Percentiles rank a stretch among this genome's conserved stretches.
phyloP scores from a whole-genome alignment of 2,113 vertebrate species.

The Pan troglodytes region NHGRI_mPanTro3-v2.1_pri NC_086015.1:188062001-188062500 shows the following conservation, averaged over 20 bases:
- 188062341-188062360: slow-evolving; percentile 30
- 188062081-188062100: background rate
- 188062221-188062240: slow-evolving; percentile 4
- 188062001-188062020: background rate
- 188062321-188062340: background rate
- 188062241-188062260: slow-evolving; percentile 9
- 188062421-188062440: background rate
- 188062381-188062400: background rate
- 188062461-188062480: slow-evolving; percentile 10
- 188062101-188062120: background rate
- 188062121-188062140: slow-evolving; percentile 24
- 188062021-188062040: background rate
- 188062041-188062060: slow-evolving; percentile 46
- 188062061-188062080: background rate
- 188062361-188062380: slow-evolving; percentile 40
- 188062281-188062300: background rate
- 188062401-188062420: background rate
- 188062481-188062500: background rate
- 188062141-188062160: slow-evolving; percentile 2
- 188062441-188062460: background rate
- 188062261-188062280: background rate
- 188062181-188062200: background rate
- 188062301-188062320: background rate
- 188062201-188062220: background rate
- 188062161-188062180: background rate